A percentile compares a stretch with the other conserved stretches of the same genome.
Conservation (phyloP, 2,113 vertebrate genomes). For the Patagioenas fasciata region DNA sequence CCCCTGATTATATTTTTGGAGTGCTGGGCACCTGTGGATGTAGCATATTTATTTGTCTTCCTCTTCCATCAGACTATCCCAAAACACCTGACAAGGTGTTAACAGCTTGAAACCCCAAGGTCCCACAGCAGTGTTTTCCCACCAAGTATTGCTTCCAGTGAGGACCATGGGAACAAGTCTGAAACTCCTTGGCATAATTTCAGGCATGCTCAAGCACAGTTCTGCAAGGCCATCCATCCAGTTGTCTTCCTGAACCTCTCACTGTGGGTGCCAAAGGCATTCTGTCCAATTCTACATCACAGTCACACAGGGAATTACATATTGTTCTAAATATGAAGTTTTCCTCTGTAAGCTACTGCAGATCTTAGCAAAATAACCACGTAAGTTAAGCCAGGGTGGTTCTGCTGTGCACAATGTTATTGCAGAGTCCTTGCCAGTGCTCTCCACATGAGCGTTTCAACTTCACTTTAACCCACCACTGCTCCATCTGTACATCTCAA, state of each 20-base stretch:
- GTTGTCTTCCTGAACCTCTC: neutral
- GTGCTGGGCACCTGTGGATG: accelerated
- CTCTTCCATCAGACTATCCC: neutral
- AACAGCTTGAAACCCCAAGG: neutral
- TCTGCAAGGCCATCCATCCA: neutral
- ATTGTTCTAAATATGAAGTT: neutral
- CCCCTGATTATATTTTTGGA: neutral
- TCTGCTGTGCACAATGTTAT: neutral
- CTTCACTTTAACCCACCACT: neutral
- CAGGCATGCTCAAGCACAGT: neutral
- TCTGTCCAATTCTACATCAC: neutral
- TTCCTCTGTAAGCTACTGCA: neutral
- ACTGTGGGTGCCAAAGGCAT: neutral
- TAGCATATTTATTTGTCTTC: neutral
- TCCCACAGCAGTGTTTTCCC: neutral
- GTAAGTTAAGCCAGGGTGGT: neutral
- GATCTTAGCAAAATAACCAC: neutral
- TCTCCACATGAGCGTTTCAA: neutral
- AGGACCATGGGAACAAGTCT: neutral
- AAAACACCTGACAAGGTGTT: neutral
- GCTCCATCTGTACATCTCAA: neutral
- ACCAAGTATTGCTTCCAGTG: neutral
- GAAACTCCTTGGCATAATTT: neutral
- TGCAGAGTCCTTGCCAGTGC: neutral
- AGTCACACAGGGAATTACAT: neutral